Conservation (phyloP, 2,797 vertebrate genomes). For the Adrianichthys oophorus region DNA sequence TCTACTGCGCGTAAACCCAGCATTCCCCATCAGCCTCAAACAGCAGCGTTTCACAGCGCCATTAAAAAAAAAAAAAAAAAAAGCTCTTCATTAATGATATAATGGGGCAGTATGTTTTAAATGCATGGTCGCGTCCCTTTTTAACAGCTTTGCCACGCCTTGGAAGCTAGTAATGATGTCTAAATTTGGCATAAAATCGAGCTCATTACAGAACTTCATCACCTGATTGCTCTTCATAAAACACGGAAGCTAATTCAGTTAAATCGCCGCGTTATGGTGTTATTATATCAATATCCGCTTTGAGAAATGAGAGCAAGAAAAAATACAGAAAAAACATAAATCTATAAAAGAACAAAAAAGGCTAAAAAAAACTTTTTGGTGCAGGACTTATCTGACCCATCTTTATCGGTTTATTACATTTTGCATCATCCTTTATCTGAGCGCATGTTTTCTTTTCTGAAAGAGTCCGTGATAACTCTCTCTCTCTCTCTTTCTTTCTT, state of each 20-base stretch:
- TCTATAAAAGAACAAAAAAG: constrained; percentile 6
- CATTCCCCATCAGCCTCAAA: constrained; percentile 49
- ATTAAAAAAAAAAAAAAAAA: constrained; percentile 45
- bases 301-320: constrained; percentile 24
- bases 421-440: constrained; percentile 16
- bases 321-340: not conserved
- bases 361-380: not conserved
- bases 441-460: constrained; percentile 10
- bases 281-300: constrained; percentile 75
- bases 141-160: constrained; percentile 82
- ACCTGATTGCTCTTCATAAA: constrained; percentile 95
- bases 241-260: constrained; percentile 94
- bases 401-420: constrained; percentile 26
- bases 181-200: constrained; percentile 99
- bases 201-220: constrained; percentile 96
- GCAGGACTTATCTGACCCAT: constrained; percentile 16
- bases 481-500: too few relatives aligned
- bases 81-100: constrained; percentile 72
- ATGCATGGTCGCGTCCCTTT: constrained; percentile 73
- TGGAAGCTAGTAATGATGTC: constrained; percentile 88
- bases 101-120: constrained; percentile 75
- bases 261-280: constrained; percentile 75
- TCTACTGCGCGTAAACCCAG: constrained; percentile 34
- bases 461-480: constrained; percentile 6
- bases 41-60: constrained; percentile 66